Evolutionary conservation across 2,113 vertebrate species (phyloP), one percentile per base, ranked within the genome.

Genomic region (Xenus cinereus): DNA sequence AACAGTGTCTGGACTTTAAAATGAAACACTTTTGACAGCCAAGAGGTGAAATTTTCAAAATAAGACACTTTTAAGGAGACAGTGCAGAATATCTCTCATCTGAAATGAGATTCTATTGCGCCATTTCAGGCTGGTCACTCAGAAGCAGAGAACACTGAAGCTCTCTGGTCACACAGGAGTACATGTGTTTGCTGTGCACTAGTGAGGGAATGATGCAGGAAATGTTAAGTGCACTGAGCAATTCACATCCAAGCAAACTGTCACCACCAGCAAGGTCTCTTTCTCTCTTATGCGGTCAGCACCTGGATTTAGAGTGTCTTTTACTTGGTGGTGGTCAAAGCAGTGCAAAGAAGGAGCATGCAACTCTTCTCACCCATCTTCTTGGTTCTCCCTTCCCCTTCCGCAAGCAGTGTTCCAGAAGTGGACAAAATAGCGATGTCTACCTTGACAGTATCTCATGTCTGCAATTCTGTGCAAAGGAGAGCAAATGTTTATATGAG

Each of bases 101-200:
- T 57, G 46, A 51, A 68, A 51, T 57, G 22, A 32, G 6, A 43
- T 28, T 71, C 54, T n/a, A 32, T 43, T 54, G 23, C 16, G 12
- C 15, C 3, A 2, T 71, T 80, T 59, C 45, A 60, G 20, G 20
- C 32, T 60, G 63, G 20, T 84, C 57, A 50, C 33, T 59, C 6
- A 1, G 68, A 59, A 68, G 27, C 3, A 4, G 60, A 50, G 32
- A 78, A 53, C 19, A 23, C 13, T 6, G 15, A 16, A 37, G 50
- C 10, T 51, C 18, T 79, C 56, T 59, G 43, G 37, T 53, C 26
- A 51, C 41, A 21, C 12, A 24, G 32, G 24, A 5, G 72, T 62
- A 45, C 8, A 1, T 14, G 5, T 43, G 3, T 23, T 77, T 1
- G 1, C 33, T 15, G 10, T 27, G 30, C 4, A 23, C 14, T 46